These are phyloP conservation scores for Hippocampus comes DNA, from an alignment of 2,113 vertebrate species.

Conservation along the genomic window DNA sequence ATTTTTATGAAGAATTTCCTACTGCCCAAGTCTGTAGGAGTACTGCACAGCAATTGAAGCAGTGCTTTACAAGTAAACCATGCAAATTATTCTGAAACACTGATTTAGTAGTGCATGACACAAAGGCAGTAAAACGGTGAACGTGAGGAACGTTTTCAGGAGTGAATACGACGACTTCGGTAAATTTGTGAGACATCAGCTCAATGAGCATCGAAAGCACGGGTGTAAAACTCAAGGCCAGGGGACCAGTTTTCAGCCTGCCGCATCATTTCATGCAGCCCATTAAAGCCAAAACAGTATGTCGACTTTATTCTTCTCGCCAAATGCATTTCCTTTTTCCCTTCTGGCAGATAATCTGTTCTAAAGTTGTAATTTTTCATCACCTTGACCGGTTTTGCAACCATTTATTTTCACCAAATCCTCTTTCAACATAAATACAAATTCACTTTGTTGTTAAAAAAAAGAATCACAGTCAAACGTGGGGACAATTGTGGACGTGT, in stretches of 20 bases:
- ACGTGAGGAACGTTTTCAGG: neutral
- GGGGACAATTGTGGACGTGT: too few species aligned
- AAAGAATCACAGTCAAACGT: too few species aligned
- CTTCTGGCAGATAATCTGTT: neutral
- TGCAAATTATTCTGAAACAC: neutral
- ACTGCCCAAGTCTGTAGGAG: neutral
- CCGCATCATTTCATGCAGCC: neutral
- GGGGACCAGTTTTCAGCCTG: too few species aligned
- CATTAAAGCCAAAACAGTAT: neutral
- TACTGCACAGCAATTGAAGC: neutral
- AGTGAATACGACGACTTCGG: neutral
- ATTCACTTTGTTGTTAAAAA: neutral
- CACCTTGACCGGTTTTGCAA: neutral
- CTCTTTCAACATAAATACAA: neutral
- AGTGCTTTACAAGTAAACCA: neutral
- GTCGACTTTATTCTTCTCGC: neutral
- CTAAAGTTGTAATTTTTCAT: neutral
- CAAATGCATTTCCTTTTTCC: neutral
- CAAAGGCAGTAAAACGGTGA: neutral
- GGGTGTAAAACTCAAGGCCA: neutral
- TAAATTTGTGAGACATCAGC: neutral
- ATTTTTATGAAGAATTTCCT: neutral
- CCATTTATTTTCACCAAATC: neutral
- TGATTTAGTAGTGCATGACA: neutral
- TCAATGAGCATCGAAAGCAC: neutral